These are phyloP conservation scores for Corythucha ciliata DNA, from an alignment of 2,888 invertebrate genomes.

Conservation along the genomic window DNA sequence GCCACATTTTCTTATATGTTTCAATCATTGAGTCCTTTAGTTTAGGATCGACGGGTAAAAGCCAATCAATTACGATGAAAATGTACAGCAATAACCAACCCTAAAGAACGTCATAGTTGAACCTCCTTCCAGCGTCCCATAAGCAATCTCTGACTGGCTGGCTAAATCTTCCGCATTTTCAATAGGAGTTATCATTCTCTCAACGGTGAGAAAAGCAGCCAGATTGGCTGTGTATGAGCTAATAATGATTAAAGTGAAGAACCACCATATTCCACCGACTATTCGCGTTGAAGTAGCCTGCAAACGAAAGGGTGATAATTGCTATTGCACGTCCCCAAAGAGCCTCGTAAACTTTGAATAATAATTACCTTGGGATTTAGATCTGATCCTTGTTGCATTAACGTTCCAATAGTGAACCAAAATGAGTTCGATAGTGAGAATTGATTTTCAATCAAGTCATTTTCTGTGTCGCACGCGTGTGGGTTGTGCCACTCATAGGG, in stretches of 20 bases:
- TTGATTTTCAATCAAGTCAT: conserved; percentile 60
- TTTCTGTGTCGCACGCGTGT: conserved; percentile 53
- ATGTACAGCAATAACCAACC: conserved; percentile 41
- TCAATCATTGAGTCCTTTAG: conserved; percentile 68
- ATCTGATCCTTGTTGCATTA: conserved; percentile 77
- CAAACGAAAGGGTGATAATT: conserved; percentile 5
- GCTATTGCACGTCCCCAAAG: background rate
- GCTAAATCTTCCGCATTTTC: conserved; percentile 77
- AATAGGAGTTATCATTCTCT: conserved; percentile 78
- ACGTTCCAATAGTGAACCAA: conserved; percentile 81
- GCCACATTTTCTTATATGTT: conserved; percentile 74
- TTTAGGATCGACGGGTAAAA: background rate
- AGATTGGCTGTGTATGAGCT: conserved; percentile 87
- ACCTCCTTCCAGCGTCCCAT: conserved; percentile 73
- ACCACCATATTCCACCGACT: conserved; percentile 85
- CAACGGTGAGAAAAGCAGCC: conserved; percentile 83
- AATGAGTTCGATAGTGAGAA: conserved; percentile 74
- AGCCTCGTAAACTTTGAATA: background rate
- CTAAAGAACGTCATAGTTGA: conserved; percentile 84
- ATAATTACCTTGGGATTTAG: conserved; percentile 59
- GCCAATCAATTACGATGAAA: background rate
- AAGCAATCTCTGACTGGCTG: conserved; percentile 70
- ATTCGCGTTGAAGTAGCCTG: conserved; percentile 65
- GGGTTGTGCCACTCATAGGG: conserved; percentile 74
- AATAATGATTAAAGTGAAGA: conserved; percentile 81